Evolutionary conservation across 2,888 invertebrate genomes (phyloP), one percentile per base, ranked within the genome.

Genomic region (Barypeithes pellucidus): DNA sequence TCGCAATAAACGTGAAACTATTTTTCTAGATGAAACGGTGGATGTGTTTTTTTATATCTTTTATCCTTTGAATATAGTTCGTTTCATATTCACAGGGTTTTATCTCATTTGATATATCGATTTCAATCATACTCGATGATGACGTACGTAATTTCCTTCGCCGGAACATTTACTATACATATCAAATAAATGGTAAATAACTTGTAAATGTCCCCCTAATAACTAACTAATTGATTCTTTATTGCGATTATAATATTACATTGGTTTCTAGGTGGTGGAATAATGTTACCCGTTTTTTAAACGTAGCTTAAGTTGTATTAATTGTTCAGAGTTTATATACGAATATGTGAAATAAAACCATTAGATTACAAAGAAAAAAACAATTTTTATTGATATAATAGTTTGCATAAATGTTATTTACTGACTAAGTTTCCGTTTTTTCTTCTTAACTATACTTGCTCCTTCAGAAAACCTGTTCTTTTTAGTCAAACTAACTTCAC

Each of bases 391-490:
- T 60, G 2, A 29, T 24, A 43, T 61, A 60, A 2, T n/a, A 22
- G 11, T 29, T 8, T 63, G 18, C 16, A 57, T 14, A 57, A 57
- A 33, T 11, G 3, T 20, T 20, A 16, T 7, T 50, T 52, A 69
- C 50, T 43, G 1, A 16, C 41, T 62, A 18, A 33, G 43, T 62
- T 69, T 69, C 41, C 43, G 8, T 2, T 57, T 60, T 41, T 62
- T 69, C 36, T 52, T 69, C 47, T 69, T 69, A n/a, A 43, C 52
- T 14, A 52, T 11, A 41, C 16, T 39, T 20, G 60, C 68, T 2
- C 69, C 62, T 54, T 62, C 62, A 24, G 62, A 52, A 41, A 47
- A 41, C 20, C 43, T 36, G n/a, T 41, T 62, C 16, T 68, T 68
- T 24, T 52, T 69, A n/a, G 8, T 68, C 9, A 39, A 36, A 45